Percentiles rank a stretch among this genome's conserved stretches.
Evolutionary conservation across 2,888 invertebrate genomes (phyloP).

Genomic region (Nomada goodeniana): DNA sequence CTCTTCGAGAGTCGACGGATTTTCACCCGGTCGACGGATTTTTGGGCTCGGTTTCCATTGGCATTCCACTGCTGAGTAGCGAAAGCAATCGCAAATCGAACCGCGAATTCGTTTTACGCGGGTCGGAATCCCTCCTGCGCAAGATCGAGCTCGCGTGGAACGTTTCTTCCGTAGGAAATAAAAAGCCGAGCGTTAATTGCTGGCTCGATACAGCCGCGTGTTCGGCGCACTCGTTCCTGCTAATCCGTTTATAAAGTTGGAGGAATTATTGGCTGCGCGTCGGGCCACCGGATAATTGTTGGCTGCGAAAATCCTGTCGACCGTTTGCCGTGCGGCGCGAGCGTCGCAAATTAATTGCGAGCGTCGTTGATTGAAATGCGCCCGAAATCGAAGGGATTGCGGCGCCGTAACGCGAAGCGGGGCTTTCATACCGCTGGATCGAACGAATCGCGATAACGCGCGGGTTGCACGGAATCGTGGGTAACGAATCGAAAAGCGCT

Average conservation of each 20-base stretch:
- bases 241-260: background rate
- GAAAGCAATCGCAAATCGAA: too few relatives aligned
- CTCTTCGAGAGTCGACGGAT: too few relatives aligned
- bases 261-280: background rate
- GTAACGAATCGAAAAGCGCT: background rate
- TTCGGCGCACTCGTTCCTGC: background rate
- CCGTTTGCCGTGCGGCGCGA: too few relatives aligned
- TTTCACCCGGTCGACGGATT: background rate
- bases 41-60: background rate
- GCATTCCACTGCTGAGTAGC: background rate
- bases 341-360: too few relatives aligned
- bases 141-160: background rate
- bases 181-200: slow-evolving; percentile 5
- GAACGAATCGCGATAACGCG: too few relatives aligned
- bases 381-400: too few relatives aligned
- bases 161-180: background rate
- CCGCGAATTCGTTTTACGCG: background rate
- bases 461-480: too few relatives aligned
- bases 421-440: too few relatives aligned
- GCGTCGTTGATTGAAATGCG: too few relatives aligned
- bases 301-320: too few relatives aligned
- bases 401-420: too few relatives aligned
- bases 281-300: too few relatives aligned
- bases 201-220: background rate
- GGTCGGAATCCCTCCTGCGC: background rate